Evolutionary conservation across 2,797 vertebrate genomes (phyloP), one percentile per base, ranked within the genome.

Genomic region (Ctenosaura bakeri): DNA sequence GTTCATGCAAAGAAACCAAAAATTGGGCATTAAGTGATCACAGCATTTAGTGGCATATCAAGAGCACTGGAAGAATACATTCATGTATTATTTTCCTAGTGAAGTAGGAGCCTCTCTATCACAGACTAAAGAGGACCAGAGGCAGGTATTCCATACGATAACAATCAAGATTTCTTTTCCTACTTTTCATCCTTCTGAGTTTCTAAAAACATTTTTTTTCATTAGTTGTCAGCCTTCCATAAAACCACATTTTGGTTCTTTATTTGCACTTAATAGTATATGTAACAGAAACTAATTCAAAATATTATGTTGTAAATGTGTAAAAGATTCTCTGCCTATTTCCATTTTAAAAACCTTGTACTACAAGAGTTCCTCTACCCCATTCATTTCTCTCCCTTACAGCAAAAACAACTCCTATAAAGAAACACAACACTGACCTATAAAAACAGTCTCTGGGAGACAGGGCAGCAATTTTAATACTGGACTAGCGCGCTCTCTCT

Each of bases 371-470:
- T 90, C 80, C 26, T 50, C 54, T n/a, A 18, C 4, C 8, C 14
- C 18, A 78, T 46, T 4, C 52, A 10, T 32, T 16, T 6, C n/a
- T 35, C 56, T 6, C 2, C 24, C 0, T 0, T 9, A 84, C 62
- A 74, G 29, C 83, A 92, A 89, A 87, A 76, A 14, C 80, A 90
- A 87, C 0, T n/a, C 46, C 74, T 82, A 83, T 29, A 81, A 81
- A 29, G 59, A 16, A 35, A 38, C 46, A 29, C 26, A 35, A n/a
- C 22, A 22, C 22, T 86, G 50, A 35, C 14, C 52, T 26, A 35
- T 56, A 83, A 16, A 69, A 59, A 78, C 7, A 79, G 76, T 50
- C 32, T 87, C 83, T 59, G 87, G 88, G 90, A 85, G 5, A 16
- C 6, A 62, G 71, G 18, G 13, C 89, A 52, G 56, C 80, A 94